These are phyloP conservation scores for Callipepla californica DNA, from an alignment of 2,113 vertebrate species.

Conservation along the genomic window DNA sequence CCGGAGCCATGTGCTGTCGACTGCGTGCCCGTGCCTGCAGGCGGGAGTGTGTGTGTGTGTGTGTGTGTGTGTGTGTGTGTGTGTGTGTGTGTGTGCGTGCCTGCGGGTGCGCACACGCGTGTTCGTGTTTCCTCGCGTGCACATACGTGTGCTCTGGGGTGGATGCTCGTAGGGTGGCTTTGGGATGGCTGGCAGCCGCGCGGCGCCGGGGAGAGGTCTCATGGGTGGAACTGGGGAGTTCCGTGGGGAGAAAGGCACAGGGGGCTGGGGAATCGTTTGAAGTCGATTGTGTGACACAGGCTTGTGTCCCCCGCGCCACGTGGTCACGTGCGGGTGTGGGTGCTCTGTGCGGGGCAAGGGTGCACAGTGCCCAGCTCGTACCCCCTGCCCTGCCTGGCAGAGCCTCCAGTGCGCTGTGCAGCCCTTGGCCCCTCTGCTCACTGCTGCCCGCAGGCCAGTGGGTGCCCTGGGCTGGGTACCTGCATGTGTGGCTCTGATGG, in stretches of 20 bases:
- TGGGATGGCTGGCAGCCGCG: constrained; percentile 6
- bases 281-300: not conserved
- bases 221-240: not conserved
- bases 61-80: no score
- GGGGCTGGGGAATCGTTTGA: not conserved
- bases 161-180: not conserved
- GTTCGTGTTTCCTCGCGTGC: not conserved
- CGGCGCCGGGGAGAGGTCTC: not conserved
- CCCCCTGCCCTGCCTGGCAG: not conserved
- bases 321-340: not conserved
- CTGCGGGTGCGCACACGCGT: not conserved
- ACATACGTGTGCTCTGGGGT: constrained; percentile 7
- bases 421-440: not conserved
- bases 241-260: not conserved
- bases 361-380: not conserved
- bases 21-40: not conserved
- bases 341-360: not conserved
- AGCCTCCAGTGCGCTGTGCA: not conserved
- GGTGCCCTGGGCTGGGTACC: not conserved
- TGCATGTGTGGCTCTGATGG: not conserved
- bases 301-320: not conserved
- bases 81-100: not conserved
- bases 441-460: not conserved
- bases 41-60: not conserved
- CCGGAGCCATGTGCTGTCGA: not conserved